Conservation (phyloP, 2,797 vertebrate species). For the Acomys russatus region DNA sequence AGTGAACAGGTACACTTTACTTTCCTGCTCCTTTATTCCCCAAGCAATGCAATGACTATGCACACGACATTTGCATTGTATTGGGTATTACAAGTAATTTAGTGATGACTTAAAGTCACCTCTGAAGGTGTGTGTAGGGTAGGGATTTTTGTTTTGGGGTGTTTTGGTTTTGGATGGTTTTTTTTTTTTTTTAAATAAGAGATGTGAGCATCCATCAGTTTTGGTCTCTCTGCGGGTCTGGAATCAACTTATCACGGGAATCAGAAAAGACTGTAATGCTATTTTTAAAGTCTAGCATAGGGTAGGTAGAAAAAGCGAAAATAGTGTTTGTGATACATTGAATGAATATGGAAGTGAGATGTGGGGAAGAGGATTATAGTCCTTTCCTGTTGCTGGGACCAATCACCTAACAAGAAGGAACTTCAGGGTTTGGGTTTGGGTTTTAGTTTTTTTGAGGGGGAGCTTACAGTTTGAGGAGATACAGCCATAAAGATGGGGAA, state of each 20-base stretch:
- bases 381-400: background rate
- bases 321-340: background rate
- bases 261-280: background rate
- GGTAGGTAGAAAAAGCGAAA: background rate
- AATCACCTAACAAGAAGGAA: background rate
- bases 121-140: background rate
- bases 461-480: background rate
- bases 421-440: background rate
- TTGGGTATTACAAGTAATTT: background rate
- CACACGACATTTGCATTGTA: background rate
- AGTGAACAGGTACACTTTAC: background rate
- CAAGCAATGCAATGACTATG: background rate
- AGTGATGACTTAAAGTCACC: background rate
- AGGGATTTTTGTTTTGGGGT: background rate
- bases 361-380: background rate
- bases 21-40: background rate
- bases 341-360: background rate
- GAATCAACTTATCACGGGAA: background rate
- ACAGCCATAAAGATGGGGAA: background rate
- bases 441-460: too few relatives aligned
- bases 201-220: background rate
- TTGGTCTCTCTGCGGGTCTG: background rate
- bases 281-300: background rate
- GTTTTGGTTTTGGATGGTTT: background rate
- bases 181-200: background rate